A percentile compares a stretch with the other conserved stretches of the same genome.
Conservation (phyloP, 2,888 invertebrate genomes). For the Agriopis aurantiaria region DNA sequence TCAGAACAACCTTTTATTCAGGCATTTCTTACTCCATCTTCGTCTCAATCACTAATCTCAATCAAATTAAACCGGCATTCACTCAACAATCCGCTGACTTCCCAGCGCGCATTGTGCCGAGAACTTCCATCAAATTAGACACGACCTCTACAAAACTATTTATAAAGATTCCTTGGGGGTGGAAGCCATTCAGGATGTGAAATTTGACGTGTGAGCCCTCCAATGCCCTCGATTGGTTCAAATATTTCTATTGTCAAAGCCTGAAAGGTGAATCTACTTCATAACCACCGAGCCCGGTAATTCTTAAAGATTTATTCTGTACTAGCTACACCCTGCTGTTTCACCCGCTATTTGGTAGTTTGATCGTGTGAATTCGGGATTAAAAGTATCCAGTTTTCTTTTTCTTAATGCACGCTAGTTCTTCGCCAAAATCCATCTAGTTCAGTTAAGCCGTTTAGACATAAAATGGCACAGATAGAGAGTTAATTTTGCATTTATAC, state of each 20-base stretch:
- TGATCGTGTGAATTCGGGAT: no score
- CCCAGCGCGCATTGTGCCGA: slow-evolving; percentile 70
- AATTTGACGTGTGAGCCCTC: slow-evolving; percentile 84
- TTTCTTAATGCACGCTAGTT: no score
- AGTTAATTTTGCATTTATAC: no score
- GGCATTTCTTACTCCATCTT: slow-evolving; percentile 15
- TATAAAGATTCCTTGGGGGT: slow-evolving; percentile 81
- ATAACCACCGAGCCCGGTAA: slow-evolving; percentile 68
- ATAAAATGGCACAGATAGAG: no score
- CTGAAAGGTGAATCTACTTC: slow-evolving; percentile 69
- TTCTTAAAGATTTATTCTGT: slow-evolving; percentile 48
- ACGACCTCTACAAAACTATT: slow-evolving; percentile 80
- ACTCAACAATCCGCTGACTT: slow-evolving; percentile 73
- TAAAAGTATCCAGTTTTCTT: no score
- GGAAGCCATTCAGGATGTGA: slow-evolving; percentile 79
- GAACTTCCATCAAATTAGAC: slow-evolving; percentile 85
- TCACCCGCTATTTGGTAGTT: neutral
- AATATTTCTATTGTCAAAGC: slow-evolving; percentile 70
- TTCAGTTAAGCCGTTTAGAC: no score
- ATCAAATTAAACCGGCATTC: slow-evolving; percentile 72
- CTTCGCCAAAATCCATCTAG: no score
- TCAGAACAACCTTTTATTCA: neutral
- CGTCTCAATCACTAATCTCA: slow-evolving; percentile 55
- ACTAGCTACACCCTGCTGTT: neutral
- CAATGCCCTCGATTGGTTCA: slow-evolving; percentile 54